These are phyloP conservation scores for Brachionus rotundiformis DNA, from an alignment of 1,140 invertebrate genomes.

Conservation along the genomic window DNA sequence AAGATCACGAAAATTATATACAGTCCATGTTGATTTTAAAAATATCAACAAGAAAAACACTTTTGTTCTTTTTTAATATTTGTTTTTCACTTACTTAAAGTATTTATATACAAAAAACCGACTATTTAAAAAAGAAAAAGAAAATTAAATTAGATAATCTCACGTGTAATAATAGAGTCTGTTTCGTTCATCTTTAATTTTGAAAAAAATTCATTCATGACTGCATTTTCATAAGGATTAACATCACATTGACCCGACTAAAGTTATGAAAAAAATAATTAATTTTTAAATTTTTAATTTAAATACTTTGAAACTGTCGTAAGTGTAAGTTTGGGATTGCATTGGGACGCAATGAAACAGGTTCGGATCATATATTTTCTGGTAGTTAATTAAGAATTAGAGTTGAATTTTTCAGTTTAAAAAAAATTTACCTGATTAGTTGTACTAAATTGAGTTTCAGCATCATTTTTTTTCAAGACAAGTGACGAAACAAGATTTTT, in stretches of 20 bases:
- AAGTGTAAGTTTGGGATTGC: not conserved
- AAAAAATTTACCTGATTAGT: not conserved
- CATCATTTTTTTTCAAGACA: not conserved
- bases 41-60: not conserved
- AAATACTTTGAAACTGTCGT: not conserved
- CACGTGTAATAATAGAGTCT: not conserved
- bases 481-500: not conserved
- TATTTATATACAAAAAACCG: not conserved
- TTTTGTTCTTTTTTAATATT: not conserved
- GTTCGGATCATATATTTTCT: not conserved
- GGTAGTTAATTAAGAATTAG: not conserved
- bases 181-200: not conserved
- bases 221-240: not conserved
- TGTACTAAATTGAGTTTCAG: not conserved
- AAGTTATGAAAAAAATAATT: not conserved
- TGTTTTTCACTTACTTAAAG: not conserved
- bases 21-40: not conserved
- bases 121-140: not conserved
- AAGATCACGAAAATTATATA: not conserved
- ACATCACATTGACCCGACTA: not conserved
- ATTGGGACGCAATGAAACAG: not conserved
- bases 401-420: not conserved
- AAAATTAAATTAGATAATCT: not conserved
- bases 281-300: not conserved
- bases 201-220: not conserved